Percentiles rank a stretch among this genome's conserved stretches.
Evolutionary conservation across 2,888 invertebrate species (phyloP).

Genomic region (Drosophila quinaria): DNA sequence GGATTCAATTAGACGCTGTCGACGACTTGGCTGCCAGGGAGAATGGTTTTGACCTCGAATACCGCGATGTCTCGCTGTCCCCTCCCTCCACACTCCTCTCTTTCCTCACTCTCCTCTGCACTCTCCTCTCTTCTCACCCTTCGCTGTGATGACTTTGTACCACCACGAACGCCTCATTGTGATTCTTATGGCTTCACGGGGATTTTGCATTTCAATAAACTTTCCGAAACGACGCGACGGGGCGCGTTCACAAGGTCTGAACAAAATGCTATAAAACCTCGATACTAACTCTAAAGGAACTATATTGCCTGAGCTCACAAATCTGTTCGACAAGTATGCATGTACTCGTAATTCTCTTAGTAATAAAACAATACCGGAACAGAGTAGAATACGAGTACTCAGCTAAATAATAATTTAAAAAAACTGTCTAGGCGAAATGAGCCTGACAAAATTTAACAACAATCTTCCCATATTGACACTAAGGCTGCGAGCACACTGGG

Average conservation of each 20-base stretch:
- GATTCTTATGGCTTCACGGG: constrained; percentile 77
- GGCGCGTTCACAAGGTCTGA: constrained; percentile 53
- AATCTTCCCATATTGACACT: no score
- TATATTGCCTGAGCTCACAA: constrained; percentile 20
- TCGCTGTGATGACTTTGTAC: constrained; percentile 59
- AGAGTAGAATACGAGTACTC: neutral
- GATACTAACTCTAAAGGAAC: constrained; percentile 28
- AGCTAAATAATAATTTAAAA: neutral
- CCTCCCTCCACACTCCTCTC: neutral
- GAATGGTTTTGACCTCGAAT: constrained; percentile 68
- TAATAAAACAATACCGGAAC: neutral
- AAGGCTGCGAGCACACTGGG: no score
- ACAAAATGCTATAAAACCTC: constrained; percentile 25
- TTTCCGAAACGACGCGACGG: constrained; percentile 65
- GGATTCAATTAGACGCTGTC: constrained; percentile 73
- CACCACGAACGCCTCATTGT: constrained; percentile 59
- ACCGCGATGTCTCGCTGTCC: constrained; percentile 39
- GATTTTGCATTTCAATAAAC: constrained; percentile 75
- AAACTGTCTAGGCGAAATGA: no score
- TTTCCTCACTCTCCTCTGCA: neutral
- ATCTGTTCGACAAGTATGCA: constrained; percentile 11
- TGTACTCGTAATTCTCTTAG: neutral
- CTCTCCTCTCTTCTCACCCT: constrained; percentile 18
- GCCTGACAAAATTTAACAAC: no score
- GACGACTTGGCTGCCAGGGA: constrained; percentile 58